phyloP scores from a whole-genome alignment of 1,140 invertebrate species.

The Bombus breviceps region DNA sequence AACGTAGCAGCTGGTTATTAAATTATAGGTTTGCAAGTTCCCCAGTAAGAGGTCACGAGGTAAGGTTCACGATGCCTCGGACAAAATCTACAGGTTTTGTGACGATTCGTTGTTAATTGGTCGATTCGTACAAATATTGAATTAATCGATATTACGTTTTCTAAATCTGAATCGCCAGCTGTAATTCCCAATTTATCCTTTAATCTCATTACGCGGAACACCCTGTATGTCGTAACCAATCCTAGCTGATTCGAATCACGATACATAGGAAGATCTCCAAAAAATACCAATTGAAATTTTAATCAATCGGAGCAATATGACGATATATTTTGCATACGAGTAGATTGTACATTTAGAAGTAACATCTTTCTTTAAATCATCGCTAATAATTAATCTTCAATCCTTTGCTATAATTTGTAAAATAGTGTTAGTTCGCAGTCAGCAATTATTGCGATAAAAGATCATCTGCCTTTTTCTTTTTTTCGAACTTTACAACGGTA shows the following conservation, averaged over 20 bases:
- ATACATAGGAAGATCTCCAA: not conserved
- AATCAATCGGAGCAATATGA: too few species aligned
- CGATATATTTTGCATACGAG: too few species aligned
- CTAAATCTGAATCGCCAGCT: too few species aligned
- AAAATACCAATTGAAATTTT: not conserved
- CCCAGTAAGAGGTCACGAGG: not conserved
- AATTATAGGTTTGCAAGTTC: conserved; percentile 15
- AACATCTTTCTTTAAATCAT: not conserved
- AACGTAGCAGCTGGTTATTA: conserved; percentile 37
- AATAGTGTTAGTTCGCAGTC: not conserved
- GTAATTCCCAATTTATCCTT: too few species aligned
- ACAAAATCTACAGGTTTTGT: not conserved
- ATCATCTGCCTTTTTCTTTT: not conserved
- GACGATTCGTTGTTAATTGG: not conserved
- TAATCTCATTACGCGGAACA: not conserved
- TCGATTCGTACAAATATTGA: not conserved
- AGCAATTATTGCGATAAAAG: not conserved
- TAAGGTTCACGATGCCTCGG: not conserved
- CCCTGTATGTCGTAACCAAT: not conserved
- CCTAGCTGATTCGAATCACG: not conserved
- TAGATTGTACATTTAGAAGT: too few species aligned
- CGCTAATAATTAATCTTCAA: not conserved
- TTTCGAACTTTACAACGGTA: too few species aligned
- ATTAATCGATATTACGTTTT: too few species aligned
- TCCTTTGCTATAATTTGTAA: not conserved